These are phyloP conservation scores for Pseudococcus longispinus DNA, from an alignment of 2,888 invertebrate species.

Conservation along the genomic window DNA sequence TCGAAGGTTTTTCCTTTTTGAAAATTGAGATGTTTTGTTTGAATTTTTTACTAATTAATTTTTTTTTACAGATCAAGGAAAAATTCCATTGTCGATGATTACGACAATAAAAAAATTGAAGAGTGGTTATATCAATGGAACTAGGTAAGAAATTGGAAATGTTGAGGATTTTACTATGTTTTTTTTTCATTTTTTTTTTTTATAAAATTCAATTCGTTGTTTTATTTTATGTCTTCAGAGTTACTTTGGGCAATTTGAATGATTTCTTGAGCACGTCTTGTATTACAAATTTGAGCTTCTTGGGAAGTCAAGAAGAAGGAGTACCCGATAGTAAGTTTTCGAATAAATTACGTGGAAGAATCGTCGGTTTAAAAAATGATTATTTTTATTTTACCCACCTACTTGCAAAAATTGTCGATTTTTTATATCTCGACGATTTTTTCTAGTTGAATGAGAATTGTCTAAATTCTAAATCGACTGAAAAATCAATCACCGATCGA, in stretches of 20 bases:
- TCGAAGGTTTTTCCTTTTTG: constrained; percentile 15
- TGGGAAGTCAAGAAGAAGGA: constrained; percentile 91
- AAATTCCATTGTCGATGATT: constrained; percentile 91
- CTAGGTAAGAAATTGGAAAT: constrained; percentile 65
- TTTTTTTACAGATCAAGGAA: constrained; percentile 79
- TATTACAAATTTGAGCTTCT: constrained; percentile 93
- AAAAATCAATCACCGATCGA: no score
- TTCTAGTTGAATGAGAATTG: no score
- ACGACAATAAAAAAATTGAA: constrained; percentile 98
- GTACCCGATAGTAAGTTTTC: constrained; percentile 77
- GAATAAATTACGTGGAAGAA: no score
- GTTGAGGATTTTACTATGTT: background rate
- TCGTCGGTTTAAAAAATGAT: no score
- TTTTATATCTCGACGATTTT: no score
- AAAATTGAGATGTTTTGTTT: background rate
- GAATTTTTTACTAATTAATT: constrained; percentile 38
- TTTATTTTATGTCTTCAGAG: constrained; percentile 66
- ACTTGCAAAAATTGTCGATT: no score
- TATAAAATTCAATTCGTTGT: background rate
- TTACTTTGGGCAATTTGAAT: constrained; percentile 90
- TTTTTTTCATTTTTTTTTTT: background rate
- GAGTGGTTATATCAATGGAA: constrained; percentile 98
- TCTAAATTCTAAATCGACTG: no score
- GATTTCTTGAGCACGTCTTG: constrained; percentile 98
- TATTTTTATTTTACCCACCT: no score